Evolutionary conservation across 2,113 vertebrate genomes (phyloP), one percentile per base, ranked within the genome.

Genomic region (Laterallus jamaicensis): DNA sequence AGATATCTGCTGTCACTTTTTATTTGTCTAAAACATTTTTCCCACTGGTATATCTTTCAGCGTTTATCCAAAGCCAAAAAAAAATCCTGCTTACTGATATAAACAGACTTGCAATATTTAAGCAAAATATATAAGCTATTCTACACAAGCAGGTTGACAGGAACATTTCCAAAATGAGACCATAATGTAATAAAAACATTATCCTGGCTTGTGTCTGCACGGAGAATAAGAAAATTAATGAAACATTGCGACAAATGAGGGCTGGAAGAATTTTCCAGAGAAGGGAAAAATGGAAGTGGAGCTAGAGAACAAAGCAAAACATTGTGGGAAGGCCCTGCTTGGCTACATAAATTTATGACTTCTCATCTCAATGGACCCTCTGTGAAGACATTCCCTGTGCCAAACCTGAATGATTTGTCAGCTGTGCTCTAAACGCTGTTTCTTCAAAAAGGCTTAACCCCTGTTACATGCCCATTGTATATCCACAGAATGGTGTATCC

Each of bases 1-100:
- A 95, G 86, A 80, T 64, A 94, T 40, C n/a, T 42, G 11, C 55
- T 95, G 91, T 91, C 92, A 92, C 58, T 95, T 96, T 90, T 32
- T 91, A 95, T 96, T 82, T 91, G 58, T 76, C 84, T 89, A 75
- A 91, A 87, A 70, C 70, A 63, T 77, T 62, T 95, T 96, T n/a
- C 50, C 67, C 28, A 44, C 52, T 91, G 75, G 35, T 55, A 19
- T 73, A 63, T 85, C 56, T 94, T 93, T 86, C 90, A 89, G 31
- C 55, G 63, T 52, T 71, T 92, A 24, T 6, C 4, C 21, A 78
- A 68, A 68, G 59, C 39, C 16, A 81, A 63, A 88, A 92, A 92
- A 63, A 49, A 68, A 64, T 20, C 67, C 22, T 80, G 26, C 76
- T 88, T 86, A 35, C 58, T 73, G 58, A 58, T 59, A 90, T 86